Percentiles rank a stretch among this genome's conserved stretches.
Conservation (phyloP, 2,113 vertebrate genomes). For the Percopsis transmontana region DNA sequence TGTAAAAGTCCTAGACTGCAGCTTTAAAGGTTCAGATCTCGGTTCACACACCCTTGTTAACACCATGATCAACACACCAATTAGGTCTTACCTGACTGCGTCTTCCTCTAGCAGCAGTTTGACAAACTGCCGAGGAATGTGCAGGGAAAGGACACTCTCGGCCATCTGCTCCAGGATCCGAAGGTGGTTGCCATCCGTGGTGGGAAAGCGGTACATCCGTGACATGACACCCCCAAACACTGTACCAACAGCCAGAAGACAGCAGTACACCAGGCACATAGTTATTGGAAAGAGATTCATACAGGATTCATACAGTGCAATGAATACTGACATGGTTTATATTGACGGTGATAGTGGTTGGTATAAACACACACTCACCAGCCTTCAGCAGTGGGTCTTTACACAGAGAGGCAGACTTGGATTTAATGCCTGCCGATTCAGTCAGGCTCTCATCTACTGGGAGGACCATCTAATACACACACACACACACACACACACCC, state of each 20-base stretch:
- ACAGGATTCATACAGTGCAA: neutral
- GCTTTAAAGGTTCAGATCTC: neutral
- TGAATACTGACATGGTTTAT: neutral
- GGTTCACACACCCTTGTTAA: no score
- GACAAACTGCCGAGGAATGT: slow-evolving; percentile 94
- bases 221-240: slow-evolving; percentile 96
- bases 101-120: slow-evolving; percentile 97
- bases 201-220: slow-evolving; percentile 95
- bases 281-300: neutral
- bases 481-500: neutral
- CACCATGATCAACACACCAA: neutral
- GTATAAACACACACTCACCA: slow-evolving; percentile 74
- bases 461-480: slow-evolving; percentile 85
- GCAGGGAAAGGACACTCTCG: slow-evolving; percentile 89
- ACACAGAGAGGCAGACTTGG: slow-evolving; percentile 91
- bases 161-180: slow-evolving; percentile 98
- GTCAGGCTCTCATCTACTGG: slow-evolving; percentile 97
- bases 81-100: slow-evolving; percentile 84
- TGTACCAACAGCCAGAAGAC: slow-evolving; percentile 44
- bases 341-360: no score
- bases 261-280: neutral
- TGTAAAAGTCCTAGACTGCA: no score
- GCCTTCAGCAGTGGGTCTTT: slow-evolving; percentile 93
- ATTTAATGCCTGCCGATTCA: slow-evolving; percentile 88
- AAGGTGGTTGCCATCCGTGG: slow-evolving; percentile 95